phyloP scores from a whole-genome alignment of 1,140 invertebrate species.

The Trichonephila inaurata region DNA sequence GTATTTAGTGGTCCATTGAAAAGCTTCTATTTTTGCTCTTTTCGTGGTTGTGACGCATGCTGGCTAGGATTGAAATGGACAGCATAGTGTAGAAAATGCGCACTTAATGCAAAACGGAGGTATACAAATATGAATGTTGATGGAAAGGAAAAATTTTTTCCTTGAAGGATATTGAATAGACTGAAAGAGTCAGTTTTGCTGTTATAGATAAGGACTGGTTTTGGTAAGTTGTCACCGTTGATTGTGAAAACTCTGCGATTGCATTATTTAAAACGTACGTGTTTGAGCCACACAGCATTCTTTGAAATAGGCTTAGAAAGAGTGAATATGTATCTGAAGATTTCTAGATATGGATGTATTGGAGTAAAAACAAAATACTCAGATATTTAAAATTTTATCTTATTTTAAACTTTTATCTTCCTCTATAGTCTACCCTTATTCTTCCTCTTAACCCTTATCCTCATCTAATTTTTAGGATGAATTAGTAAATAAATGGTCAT shows the following conservation, averaged over 20 bases:
- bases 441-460: too few species aligned
- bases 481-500: too few species aligned
- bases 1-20: neutral
- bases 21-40: neutral
- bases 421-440: too few species aligned
- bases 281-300: too few species aligned
- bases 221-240: neutral
- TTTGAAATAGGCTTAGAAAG: too few species aligned
- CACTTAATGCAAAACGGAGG: neutral
- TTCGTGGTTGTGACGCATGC: neutral
- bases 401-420: too few species aligned
- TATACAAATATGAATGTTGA: neutral
- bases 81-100: neutral
- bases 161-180: neutral
- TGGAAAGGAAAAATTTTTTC: neutral
- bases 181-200: neutral
- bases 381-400: too few species aligned
- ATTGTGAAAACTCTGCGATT: neutral
- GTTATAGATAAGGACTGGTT: neutral
- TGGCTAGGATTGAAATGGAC: neutral
- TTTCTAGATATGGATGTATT: too few species aligned
- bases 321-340: too few species aligned
- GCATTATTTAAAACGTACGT: neutral
- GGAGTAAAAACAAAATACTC: too few species aligned
- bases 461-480: too few species aligned